These are phyloP conservation scores for Noctua fimbriata DNA, from an alignment of 2,888 invertebrate species.

Conservation along the genomic window DNA sequence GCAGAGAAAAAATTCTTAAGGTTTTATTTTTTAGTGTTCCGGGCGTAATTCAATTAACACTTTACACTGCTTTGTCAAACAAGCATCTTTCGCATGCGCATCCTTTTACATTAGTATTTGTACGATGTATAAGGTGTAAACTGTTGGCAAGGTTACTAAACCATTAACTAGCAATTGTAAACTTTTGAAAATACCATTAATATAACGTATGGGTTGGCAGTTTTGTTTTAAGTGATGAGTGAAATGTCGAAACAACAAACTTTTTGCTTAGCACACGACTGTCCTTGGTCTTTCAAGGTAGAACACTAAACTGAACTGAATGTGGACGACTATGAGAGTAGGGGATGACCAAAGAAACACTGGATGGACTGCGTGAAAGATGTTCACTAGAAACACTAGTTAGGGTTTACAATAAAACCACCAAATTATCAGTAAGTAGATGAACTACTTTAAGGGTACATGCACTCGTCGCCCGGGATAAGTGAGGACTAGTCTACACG, in stretches of 20 bases:
- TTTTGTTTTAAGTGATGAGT: constrained; percentile 14
- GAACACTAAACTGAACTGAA: neutral
- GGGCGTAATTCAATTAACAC: constrained; percentile 30
- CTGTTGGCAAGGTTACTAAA: constrained; percentile 7
- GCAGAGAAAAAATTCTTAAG: neutral
- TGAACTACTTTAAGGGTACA: too few relatives aligned
- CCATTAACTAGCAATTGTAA: constrained; percentile 3
- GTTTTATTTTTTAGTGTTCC: constrained; percentile 1
- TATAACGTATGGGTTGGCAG: neutral
- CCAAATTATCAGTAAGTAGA: too few relatives aligned
- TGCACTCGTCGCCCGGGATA: too few relatives aligned
- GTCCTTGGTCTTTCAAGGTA: neutral
- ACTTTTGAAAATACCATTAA: constrained; percentile 26
- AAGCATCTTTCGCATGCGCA: neutral
- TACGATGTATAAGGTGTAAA: constrained; percentile 21
- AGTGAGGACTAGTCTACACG: too few relatives aligned
- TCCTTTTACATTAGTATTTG: neutral
- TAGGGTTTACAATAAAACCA: too few relatives aligned
- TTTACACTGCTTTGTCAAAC: neutral
- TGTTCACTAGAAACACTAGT: too few relatives aligned
- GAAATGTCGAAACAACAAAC: constrained; percentile 7
- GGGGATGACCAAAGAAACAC: neutral
- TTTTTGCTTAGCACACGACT: neutral
- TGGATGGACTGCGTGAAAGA: neutral
- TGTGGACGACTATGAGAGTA: neutral